phyloP scores from a whole-genome alignment of 2,113 vertebrate genomes.

The Trichechus manatus region DNA sequence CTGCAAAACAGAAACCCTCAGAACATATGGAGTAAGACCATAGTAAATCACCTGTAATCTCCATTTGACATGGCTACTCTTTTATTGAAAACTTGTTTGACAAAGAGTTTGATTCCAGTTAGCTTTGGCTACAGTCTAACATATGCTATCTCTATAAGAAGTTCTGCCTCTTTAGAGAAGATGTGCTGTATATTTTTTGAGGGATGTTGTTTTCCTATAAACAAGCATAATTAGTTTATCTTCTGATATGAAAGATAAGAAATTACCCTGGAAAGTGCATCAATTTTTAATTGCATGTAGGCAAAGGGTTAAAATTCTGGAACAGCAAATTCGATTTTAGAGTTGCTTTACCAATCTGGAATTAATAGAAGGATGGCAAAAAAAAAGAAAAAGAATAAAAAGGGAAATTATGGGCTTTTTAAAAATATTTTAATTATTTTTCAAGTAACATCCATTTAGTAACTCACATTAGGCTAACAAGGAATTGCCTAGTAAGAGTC shows the following conservation, averaged over 20 bases:
- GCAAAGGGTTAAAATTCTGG: conserved; percentile 75
- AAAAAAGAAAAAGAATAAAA: conserved; percentile 8
- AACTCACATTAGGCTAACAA: conserved; percentile 32
- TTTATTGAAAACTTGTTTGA: conserved; percentile 74
- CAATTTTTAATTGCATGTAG: conserved; percentile 63
- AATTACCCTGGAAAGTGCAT: neutral
- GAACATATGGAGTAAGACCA: conserved; percentile 62
- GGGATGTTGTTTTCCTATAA: neutral
- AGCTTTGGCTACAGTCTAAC: neutral
- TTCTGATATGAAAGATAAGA: neutral
- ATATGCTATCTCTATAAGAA: conserved; percentile 53
- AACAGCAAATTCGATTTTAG: conserved; percentile 65
- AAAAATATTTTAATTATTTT: neutral
- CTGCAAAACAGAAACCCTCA: conserved; percentile 78
- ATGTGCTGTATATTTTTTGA: neutral
- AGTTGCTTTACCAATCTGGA: conserved; percentile 12
- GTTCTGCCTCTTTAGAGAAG: conserved; percentile 22
- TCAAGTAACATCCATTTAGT: neutral
- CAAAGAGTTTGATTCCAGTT: conserved; percentile 70
- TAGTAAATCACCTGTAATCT: conserved; percentile 78
- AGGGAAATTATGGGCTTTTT: conserved; percentile 50
- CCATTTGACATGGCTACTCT: conserved; percentile 46
- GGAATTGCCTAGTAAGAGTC: neutral
- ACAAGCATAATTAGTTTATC: neutral
- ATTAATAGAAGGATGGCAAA: neutral